These are phyloP conservation scores for Eilema sororculum DNA, from an alignment of 2,888 invertebrate genomes.

Conservation along the genomic window DNA sequence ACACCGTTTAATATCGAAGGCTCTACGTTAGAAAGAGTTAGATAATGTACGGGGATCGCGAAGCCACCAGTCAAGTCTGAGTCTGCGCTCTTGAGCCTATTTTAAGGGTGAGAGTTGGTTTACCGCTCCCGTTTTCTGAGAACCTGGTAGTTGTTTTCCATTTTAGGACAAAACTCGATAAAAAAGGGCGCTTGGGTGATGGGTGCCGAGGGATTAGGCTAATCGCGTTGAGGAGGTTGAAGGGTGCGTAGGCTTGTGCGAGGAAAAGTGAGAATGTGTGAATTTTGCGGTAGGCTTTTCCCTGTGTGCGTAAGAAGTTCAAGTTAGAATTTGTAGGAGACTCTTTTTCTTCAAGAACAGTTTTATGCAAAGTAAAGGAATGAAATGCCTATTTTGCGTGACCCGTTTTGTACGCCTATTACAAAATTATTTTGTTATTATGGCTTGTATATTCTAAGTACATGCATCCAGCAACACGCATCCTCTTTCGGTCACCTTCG, in stretches of 20 bases:
- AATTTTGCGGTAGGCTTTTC: conserved; percentile 25
- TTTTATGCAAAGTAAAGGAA: not conserved
- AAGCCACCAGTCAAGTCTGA: conserved; percentile 73
- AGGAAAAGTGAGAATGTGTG: conserved; percentile 34
- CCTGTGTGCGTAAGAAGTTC: conserved; percentile 47
- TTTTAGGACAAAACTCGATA: conserved; percentile 87
- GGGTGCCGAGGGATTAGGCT: conserved; percentile 58
- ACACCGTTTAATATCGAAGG: conserved; percentile 45
- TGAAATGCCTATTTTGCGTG: too few species aligned
- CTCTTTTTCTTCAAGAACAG: not conserved
- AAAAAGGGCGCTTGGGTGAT: conserved; percentile 80
- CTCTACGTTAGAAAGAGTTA: conserved; percentile 77
- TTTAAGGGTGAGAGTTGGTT: conserved; percentile 77
- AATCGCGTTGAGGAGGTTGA: conserved; percentile 60
- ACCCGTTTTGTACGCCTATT: too few species aligned
- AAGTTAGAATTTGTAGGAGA: not conserved
- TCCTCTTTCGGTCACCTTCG: too few species aligned
- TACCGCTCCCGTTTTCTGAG: conserved; percentile 68
- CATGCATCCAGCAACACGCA: too few species aligned
- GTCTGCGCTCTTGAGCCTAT: conserved; percentile 80
- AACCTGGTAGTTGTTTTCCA: conserved; percentile 86
- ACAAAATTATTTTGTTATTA: too few species aligned
- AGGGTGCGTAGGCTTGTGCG: conserved; percentile 65
- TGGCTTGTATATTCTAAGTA: too few species aligned
- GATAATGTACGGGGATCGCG: conserved; percentile 65